These are phyloP conservation scores for Cheiracanthium punctorium DNA, from an alignment of 2,888 invertebrate species.

Conservation along the genomic window DNA sequence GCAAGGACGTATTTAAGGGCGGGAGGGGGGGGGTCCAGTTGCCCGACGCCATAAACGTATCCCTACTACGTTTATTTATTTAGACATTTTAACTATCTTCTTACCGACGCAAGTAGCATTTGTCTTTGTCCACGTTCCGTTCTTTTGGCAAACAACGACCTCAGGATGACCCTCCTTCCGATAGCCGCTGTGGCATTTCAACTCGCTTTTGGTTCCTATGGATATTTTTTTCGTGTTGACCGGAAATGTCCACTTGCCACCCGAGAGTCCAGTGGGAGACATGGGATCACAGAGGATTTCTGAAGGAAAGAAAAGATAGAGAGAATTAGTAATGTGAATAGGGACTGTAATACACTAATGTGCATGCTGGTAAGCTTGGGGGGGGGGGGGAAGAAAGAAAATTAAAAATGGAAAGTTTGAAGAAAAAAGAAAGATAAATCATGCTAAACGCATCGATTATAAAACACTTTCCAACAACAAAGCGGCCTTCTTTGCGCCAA, in stretches of 20 bases:
- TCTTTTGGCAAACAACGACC: neutral
- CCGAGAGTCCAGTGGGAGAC: neutral
- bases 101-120: constrained; percentile 4
- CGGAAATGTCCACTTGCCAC: neutral
- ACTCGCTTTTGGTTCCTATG: neutral
- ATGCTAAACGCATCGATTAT: no score
- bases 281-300: neutral
- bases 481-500: no score
- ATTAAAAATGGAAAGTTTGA: no score
- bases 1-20: no score
- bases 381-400: no score
- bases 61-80: neutral
- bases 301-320: no score
- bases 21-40: neutral
- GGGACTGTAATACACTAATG: no score
- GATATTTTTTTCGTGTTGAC: neutral
- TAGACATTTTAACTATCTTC: neutral
- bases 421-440: no score
- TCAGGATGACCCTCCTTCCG: neutral
- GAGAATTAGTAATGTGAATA: no score
- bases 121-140: neutral
- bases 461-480: no score
- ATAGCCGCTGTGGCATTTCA: neutral
- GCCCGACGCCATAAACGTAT: neutral
- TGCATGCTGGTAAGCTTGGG: no score